Percentiles rank a stretch among this genome's conserved stretches.
These are phyloP conservation scores for Hecatera dysodea DNA, from an alignment of 2,888 invertebrate genomes.

Conservation along the genomic window DNA sequence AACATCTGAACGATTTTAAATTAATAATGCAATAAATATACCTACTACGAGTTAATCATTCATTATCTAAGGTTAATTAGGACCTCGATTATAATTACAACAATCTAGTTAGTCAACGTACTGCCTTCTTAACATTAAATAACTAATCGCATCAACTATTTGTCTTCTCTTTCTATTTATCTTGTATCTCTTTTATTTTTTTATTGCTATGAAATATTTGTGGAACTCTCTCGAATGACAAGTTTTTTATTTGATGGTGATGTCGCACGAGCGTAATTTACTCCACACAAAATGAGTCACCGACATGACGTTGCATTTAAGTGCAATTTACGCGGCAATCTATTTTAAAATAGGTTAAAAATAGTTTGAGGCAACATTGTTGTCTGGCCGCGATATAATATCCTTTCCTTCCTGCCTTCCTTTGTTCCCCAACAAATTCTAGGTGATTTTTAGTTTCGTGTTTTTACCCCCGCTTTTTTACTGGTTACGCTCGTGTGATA, in stretches of 20 bases:
- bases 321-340: neutral
- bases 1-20: neutral
- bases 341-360: neutral
- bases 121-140: conserved; percentile 36
- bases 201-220: conserved; percentile 14
- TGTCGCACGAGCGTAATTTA: neutral
- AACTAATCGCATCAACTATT: conserved; percentile 29
- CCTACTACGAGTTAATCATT: neutral
- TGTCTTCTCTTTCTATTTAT: conserved; percentile 26
- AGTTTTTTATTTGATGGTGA: neutral
- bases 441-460: conserved; percentile 8
- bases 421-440: too few species aligned
- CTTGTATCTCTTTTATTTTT: conserved; percentile 27
- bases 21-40: conserved; percentile 22
- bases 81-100: conserved; percentile 33
- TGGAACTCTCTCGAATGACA: neutral
- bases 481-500: neutral
- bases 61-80: conserved; percentile 27
- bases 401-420: too few species aligned
- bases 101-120: conserved; percentile 8
- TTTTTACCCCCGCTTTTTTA: neutral
- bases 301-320: conserved; percentile 6
- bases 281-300: conserved; percentile 14
- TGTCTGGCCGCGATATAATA: too few species aligned
- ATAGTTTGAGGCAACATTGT: too few species aligned